phyloP scores from a whole-genome alignment of 1,140 invertebrate genomes.

The Drosophila sturtevanti region DNA sequence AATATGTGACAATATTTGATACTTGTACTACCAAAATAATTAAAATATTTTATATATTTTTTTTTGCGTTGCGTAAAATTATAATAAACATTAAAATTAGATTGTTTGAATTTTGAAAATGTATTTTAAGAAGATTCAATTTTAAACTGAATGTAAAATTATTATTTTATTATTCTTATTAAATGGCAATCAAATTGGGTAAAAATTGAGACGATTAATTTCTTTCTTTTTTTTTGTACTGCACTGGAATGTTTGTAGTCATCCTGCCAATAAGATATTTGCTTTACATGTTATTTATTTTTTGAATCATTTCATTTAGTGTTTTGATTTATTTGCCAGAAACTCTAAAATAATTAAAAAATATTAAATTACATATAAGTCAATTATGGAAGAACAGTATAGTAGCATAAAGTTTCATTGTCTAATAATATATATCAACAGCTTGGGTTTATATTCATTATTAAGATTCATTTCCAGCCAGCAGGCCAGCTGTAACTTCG shows the following conservation, averaged over 20 bases:
- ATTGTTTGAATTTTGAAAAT: background rate
- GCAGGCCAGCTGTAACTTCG: too few species aligned
- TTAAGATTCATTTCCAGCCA: background rate
- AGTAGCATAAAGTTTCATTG: background rate
- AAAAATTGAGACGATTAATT: too few species aligned
- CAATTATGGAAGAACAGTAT: background rate
- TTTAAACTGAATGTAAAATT: too few species aligned
- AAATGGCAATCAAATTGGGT: too few species aligned
- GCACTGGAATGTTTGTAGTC: too few species aligned
- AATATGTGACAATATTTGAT: background rate
- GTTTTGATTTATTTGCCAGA: slow-evolving; percentile 5
- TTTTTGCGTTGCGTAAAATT: background rate
- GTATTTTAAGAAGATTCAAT: background rate
- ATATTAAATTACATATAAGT: background rate
- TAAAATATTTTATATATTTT: too few species aligned
- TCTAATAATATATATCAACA: background rate
- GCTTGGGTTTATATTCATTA: background rate
- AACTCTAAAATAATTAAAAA: background rate
- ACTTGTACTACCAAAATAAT: background rate
- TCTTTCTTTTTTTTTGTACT: too few species aligned
- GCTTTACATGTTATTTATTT: background rate
- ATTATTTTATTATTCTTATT: too few species aligned
- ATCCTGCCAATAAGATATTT: too few species aligned
- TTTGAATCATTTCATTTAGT: background rate
- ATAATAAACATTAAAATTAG: background rate